Evolutionary conservation across 2,888 invertebrate species (phyloP).

Genomic region (Drosophila buzzatii): DNA sequence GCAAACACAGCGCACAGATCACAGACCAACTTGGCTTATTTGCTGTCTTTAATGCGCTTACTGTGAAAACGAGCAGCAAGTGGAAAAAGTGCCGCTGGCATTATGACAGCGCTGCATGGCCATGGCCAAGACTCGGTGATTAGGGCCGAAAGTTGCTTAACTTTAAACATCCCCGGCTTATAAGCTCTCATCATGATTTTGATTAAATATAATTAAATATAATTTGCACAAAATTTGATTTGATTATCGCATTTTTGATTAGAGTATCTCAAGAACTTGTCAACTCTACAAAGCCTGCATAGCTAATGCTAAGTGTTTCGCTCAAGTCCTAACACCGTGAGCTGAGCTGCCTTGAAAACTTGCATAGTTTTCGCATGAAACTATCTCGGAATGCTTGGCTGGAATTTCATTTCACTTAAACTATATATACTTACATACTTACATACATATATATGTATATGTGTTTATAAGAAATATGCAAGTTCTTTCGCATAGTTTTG

Average conservation of each 20-base stretch:
- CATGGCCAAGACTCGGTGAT: slow-evolving; percentile 10
- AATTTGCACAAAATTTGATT: too few relatives aligned
- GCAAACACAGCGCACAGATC: slow-evolving; percentile 29
- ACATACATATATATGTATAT: too few relatives aligned
- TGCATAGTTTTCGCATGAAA: background rate
- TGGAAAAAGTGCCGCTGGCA: slow-evolving; percentile 2
- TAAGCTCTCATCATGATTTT: slow-evolving; percentile 1
- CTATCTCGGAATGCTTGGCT: slow-evolving; percentile 4
- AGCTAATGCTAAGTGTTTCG: background rate
- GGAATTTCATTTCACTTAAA: background rate
- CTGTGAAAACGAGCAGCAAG: slow-evolving; percentile 5
- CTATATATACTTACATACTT: background rate
- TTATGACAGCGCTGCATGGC: background rate
- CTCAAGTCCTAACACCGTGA: background rate
- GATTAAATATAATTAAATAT: too few relatives aligned
- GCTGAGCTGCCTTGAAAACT: background rate
- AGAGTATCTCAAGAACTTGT: too few relatives aligned
- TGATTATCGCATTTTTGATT: too few relatives aligned
- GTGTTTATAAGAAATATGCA: background rate
- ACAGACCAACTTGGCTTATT: slow-evolving; percentile 45
- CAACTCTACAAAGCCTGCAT: background rate
- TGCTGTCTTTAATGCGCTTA: slow-evolving; percentile 41
- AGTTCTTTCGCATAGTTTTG: slow-evolving; percentile 12
- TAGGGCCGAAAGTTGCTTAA: slow-evolving; percentile 13
- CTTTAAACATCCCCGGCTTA: background rate